phyloP scores from a whole-genome alignment of 1,140 invertebrate genomes.

The Drosophila orena region DNA sequence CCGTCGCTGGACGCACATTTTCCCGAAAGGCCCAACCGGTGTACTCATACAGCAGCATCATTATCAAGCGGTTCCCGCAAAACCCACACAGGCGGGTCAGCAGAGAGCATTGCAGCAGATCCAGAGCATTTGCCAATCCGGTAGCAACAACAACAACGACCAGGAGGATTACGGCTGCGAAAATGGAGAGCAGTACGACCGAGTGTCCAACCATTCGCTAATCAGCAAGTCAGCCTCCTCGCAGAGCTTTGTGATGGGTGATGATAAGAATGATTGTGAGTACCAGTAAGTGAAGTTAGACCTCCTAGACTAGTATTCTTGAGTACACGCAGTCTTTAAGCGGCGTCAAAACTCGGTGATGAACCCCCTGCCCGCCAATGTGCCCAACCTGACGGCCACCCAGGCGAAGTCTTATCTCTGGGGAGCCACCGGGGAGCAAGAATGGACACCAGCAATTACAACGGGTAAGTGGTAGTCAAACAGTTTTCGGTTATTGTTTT shows the following conservation, averaged over 20 bases:
- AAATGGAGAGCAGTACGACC: conserved; percentile 60
- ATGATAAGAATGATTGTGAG: conserved; percentile 71
- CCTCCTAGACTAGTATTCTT: background rate
- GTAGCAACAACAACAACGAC: conserved; percentile 62
- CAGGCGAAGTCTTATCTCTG: conserved; percentile 91
- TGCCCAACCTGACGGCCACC: conserved; percentile 73
- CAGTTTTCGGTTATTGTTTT: conserved; percentile 11
- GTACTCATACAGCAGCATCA: conserved; percentile 97
- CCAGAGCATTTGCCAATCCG: conserved; percentile 11
- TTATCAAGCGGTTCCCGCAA: conserved; percentile 92
- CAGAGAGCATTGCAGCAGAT: conserved; percentile 27
- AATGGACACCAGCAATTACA: conserved; percentile 97
- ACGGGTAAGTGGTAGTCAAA: conserved; percentile 89
- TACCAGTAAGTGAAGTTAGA: background rate
- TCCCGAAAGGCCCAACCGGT: conserved; percentile 96
- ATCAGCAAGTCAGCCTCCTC: conserved; percentile 54
- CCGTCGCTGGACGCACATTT: conserved; percentile 98
- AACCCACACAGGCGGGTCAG: conserved; percentile 12
- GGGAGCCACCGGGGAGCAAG: conserved; percentile 96
- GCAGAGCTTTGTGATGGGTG: conserved; percentile 48
- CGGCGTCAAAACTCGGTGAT: conserved; percentile 69
- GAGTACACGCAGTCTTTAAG: conserved; percentile 57
- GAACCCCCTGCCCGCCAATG: conserved; percentile 53
- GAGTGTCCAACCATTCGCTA: conserved; percentile 61
- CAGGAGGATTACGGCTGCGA: conserved; percentile 47